Evolutionary conservation across 1,140 invertebrate species (phyloP).

Genomic region (Lycorma delicatula): DNA sequence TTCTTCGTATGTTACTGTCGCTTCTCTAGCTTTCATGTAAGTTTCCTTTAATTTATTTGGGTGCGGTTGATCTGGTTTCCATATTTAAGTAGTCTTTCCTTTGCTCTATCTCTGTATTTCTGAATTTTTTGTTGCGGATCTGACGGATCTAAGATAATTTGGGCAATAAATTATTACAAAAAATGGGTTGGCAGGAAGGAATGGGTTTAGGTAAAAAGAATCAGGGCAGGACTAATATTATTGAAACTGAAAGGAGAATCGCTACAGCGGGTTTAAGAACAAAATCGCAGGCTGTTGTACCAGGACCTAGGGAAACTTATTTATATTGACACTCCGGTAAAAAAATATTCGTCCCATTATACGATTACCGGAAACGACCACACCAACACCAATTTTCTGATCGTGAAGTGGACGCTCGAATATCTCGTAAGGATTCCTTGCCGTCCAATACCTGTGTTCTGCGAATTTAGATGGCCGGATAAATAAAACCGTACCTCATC

Average conservation of each 20-base stretch:
- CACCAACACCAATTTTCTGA: too few species aligned
- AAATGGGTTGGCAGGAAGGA: conserved; percentile 98
- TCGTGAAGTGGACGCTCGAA: too few species aligned
- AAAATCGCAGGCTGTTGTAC: conserved; percentile 60
- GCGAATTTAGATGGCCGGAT: too few species aligned
- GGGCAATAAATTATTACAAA: conserved; percentile 88
- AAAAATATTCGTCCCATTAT: too few species aligned
- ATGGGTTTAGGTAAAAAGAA: conserved; percentile 86
- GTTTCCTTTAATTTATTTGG: conserved; percentile 60
- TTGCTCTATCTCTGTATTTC: conserved; percentile 89
- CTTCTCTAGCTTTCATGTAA: conserved; percentile 49
- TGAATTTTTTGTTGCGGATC: conserved; percentile 43
- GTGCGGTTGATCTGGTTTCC: conserved; percentile 73
- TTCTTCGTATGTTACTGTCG: conserved; percentile 48
- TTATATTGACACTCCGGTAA: too few species aligned
- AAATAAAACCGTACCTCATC: too few species aligned
- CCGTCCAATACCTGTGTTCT: too few species aligned
- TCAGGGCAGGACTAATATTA: conserved; percentile 85
- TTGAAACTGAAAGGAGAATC: conserved; percentile 62
- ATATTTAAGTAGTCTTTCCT: conserved; percentile 89
- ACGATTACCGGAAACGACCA: too few species aligned
- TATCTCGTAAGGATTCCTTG: too few species aligned
- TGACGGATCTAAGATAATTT: conserved; percentile 65
- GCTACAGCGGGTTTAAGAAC: conserved; percentile 65
- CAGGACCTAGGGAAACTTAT: conserved; percentile 74